Conservation (phyloP, 2,888 invertebrate genomes). For the Mesorhabditis belari region DNA sequence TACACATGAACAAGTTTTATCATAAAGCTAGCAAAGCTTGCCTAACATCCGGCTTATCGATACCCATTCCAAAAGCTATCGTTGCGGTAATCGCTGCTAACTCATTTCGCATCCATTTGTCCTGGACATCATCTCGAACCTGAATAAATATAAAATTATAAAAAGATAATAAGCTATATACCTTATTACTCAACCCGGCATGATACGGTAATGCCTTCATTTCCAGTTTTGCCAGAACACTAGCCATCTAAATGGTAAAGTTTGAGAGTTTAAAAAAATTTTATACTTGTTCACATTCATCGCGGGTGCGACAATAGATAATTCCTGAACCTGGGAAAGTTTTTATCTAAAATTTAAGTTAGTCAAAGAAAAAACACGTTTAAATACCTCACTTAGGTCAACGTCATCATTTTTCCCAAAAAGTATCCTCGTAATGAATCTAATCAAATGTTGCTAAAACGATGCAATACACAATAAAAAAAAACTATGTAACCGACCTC, state of each 20-base stretch:
- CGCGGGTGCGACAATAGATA: slow-evolving; percentile 87
- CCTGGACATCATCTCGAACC: slow-evolving; percentile 72
- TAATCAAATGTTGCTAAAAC: slow-evolving; percentile 59
- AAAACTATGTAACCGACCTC: too few species aligned
- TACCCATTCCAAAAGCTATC: slow-evolving; percentile 98
- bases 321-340: slow-evolving; percentile 61
- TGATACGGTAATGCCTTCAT: too few species aligned
- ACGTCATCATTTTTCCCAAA: neutral
- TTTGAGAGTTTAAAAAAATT: too few species aligned
- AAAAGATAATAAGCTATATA: neutral
- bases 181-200: slow-evolving; percentile 40
- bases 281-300: slow-evolving; percentile 74
- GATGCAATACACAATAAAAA: neutral
- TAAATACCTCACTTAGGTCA: too few species aligned
- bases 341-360: neutral
- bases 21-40: too few species aligned
- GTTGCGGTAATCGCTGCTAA: slow-evolving; percentile 88
- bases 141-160: slow-evolving; percentile 49
- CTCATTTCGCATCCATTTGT: slow-evolving; percentile 82
- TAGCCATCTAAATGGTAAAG: too few species aligned
- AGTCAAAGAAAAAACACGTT: too few species aligned
- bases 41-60: slow-evolving; percentile 87
- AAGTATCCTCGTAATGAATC: slow-evolving; percentile 40
- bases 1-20: too few species aligned
- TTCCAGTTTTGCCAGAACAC: too few species aligned